Conservation (phyloP, 2,797 vertebrate genomes). For the Triplophysa bombifrons region DNA sequence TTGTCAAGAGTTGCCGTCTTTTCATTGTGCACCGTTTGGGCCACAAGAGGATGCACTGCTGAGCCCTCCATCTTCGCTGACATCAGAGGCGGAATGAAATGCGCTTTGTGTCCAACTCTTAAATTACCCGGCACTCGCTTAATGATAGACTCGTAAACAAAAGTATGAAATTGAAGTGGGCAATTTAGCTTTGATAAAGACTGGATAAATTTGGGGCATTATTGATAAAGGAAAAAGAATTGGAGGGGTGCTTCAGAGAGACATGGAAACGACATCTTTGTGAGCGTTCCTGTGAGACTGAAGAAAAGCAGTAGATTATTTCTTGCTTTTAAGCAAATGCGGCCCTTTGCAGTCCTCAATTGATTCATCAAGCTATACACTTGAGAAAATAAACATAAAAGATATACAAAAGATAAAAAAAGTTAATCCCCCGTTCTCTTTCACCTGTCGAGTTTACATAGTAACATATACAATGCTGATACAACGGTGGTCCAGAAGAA, state of each 20-base stretch:
- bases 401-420: background rate
- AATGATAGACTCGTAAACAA: constrained; percentile 39
- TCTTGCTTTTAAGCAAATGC: background rate
- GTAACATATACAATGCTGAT: background rate
- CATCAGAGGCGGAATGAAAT: constrained; percentile 17
- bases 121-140: constrained; percentile 9
- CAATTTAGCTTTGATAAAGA: constrained; percentile 39
- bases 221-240: background rate
- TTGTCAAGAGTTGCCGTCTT: constrained; percentile 66
- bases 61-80: constrained; percentile 65
- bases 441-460: background rate
- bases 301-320: background rate
- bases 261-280: background rate
- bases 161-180: constrained; percentile 17
- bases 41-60: constrained; percentile 69
- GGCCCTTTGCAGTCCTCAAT: background rate
- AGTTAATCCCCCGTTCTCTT: background rate
- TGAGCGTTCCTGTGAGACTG: background rate
- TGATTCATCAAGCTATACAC: background rate
- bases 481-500: no score
- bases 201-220: constrained; percentile 10
- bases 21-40: constrained; percentile 67
- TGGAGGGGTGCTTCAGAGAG: background rate
- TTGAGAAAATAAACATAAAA: background rate
- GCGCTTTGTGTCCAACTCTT: constrained; percentile 27